phyloP scores from a whole-genome alignment of 37 sponge, comb jelly and placozoan species.

The Chondrosia reniformis region DNA sequence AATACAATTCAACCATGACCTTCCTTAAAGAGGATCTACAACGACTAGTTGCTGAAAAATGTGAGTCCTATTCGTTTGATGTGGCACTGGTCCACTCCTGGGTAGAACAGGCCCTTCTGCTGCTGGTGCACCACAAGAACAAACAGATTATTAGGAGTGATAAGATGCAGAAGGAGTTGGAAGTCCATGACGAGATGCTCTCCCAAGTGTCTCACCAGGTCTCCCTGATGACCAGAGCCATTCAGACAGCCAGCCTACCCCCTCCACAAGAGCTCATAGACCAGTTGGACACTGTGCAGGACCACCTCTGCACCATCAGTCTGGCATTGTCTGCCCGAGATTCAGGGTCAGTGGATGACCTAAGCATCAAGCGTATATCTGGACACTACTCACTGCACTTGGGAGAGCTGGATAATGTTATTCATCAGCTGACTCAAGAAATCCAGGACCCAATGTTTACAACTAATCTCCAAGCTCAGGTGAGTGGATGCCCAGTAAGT shows the following conservation, averaged over 20 bases:
- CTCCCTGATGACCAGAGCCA: not conserved
- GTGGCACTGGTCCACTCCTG: slow-evolving; percentile 10
- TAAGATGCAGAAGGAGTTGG: not conserved
- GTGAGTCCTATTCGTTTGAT: not conserved
- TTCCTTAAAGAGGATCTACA: not conserved
- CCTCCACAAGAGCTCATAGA: not conserved
- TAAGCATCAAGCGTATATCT: not conserved
- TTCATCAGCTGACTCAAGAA: not conserved
- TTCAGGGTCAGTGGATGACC: not conserved
- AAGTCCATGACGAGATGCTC: slow-evolving; percentile 9
- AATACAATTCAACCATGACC: not conserved
- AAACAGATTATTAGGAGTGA: not conserved
- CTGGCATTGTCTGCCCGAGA: not conserved
- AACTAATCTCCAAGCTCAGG: too few relatives aligned
- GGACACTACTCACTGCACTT: slow-evolving; percentile 1
- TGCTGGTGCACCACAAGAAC: not conserved
- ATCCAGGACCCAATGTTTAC: not conserved
- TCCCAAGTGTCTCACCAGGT: not conserved
- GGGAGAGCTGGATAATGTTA: slow-evolving; percentile 2
- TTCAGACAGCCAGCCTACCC: not conserved
- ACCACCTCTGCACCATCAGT: not conserved
- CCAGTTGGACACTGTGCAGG: not conserved
- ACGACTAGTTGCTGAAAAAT: not conserved
- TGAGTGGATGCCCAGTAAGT: too few relatives aligned
- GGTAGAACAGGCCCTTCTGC: slow-evolving; percentile 6